phyloP scores from a whole-genome alignment of 2,113 vertebrate genomes.

The Megaceryle torquata region DNA sequence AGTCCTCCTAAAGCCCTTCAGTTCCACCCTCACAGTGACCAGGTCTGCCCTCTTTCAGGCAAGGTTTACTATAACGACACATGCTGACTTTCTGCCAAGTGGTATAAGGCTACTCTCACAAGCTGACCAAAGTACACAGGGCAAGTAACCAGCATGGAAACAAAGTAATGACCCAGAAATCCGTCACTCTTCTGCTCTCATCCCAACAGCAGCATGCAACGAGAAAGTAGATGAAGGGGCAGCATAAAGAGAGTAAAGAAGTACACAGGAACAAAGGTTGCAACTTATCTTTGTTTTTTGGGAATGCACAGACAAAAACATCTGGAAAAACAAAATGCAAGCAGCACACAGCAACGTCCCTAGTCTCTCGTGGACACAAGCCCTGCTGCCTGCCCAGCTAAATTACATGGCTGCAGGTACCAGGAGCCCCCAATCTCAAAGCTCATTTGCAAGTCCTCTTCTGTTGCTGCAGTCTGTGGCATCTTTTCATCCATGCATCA shows the following conservation, averaged over 20 bases:
- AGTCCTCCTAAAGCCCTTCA: neutral
- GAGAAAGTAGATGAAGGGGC: neutral
- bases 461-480: neutral
- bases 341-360: neutral
- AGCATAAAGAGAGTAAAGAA: neutral
- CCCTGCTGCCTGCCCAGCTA: neutral
- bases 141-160: neutral
- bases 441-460: rapidly evolving
- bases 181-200: neutral
- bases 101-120: too few relatives aligned
- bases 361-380: rapidly evolving
- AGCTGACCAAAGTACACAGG: neutral
- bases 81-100: neutral
- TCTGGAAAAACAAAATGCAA: rapidly evolving
- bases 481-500: rapidly evolving
- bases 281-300: neutral
- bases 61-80: neutral
- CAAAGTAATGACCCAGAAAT: neutral
- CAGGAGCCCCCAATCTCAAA: neutral
- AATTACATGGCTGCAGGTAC: rapidly evolving
- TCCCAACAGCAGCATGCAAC: neutral
- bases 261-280: neutral
- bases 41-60: neutral
- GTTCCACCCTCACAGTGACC: neutral
- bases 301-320: neutral